Evolutionary conservation across 64 coral and sea anemone genomes (phyloP), one percentile per base, ranked within the genome.

Genomic region (Platygyra sinensis): DNA sequence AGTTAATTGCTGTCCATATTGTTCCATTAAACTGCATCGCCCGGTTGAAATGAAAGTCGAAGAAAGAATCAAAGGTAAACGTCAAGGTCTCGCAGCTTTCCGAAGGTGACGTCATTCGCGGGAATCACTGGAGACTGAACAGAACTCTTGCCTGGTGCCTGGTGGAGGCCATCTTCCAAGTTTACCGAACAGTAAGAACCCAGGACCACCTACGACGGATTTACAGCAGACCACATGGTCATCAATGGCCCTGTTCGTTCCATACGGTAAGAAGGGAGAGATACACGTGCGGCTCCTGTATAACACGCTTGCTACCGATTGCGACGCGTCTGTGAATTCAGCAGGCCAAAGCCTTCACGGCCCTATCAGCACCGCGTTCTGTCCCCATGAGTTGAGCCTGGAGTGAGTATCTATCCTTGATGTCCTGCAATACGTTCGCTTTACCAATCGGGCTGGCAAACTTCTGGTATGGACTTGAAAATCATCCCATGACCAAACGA

Each of bases 331-430:
- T 33, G 15, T 67, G 72, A 89, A 89, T 49, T 25, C 87, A 59
- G 87, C 87, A 39, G 87, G 87, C 11, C 87, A n/a, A 89, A 19
- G 57, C 39, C 31, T 89, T 89, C 54, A 89, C 87, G 6, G n/a
- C n/a, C 87, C 87, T 60, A 75, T 89, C 31, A 89, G 87, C 52
- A 78, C 87, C 29, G 61, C 87, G 74, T 89, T 89, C 72, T 89
- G 87, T 65, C 87, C 74, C 12, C 87, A 89, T 60, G 73, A 88
- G 36, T 73, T 88, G 16, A 36, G 5, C 52, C n/a, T 88, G 86
- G 86, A 76, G 42, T 30, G 86, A 88, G 57, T 88, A 88, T 39
- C 50, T 88, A 1, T 27, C 74, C 18, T 60, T 88, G 69, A 88
- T 88, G 28, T 32, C 55, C n/a, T 16, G 72, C 86, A 27, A 77